Evolutionary conservation across 1,140 invertebrate species (phyloP), one percentile per base, ranked within the genome.

Genomic region (Hyles vespertilio): DNA sequence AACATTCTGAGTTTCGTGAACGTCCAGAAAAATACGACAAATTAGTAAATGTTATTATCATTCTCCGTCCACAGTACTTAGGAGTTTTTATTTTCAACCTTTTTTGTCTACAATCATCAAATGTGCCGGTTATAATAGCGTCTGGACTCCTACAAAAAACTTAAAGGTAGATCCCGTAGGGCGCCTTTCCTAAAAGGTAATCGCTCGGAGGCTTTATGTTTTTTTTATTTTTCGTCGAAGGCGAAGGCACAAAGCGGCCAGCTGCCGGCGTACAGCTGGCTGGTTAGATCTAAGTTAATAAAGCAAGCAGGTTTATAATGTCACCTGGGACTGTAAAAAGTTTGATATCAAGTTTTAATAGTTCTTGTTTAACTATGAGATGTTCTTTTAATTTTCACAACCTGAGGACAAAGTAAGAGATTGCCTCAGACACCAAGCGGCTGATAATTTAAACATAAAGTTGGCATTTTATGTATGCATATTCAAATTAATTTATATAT

Each of bases 161-260:
- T 78, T 57, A 11, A 77, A 74, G 67, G 69, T 69, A 71, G 66
- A 69, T 73, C 67, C 73, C 79, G 69, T 70, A 80, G 71, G 74
- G 74, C 73, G 73, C 74, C 78, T 77, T 81, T 84, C 77, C 74
- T 77, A 81, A 80, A 85, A 81, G 76, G 80, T 84, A 84, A 86
- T 79, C 75, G 79, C 69, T 71, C 67, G 70, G 68, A 78, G 77
- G 67, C 61, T 69, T 58, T 57, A 54, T 64, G 81, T 77, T 81
- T 79, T 78, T 79, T 69, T 72, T 67, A 63, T 67, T 77, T 80
- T 67, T 78, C 76, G 67, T 73, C 62, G 74, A 77, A 79, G 70
- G 72, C 66, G 68, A 56, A 63, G 65, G 65, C 65, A 84, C 77
- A 84, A 81, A 81, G 77, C 77, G 69, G 58, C 59, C 82, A 87